Evolutionary conservation across 2,113 vertebrate genomes (phyloP).

Genomic region (Arizona elegans): DNA sequence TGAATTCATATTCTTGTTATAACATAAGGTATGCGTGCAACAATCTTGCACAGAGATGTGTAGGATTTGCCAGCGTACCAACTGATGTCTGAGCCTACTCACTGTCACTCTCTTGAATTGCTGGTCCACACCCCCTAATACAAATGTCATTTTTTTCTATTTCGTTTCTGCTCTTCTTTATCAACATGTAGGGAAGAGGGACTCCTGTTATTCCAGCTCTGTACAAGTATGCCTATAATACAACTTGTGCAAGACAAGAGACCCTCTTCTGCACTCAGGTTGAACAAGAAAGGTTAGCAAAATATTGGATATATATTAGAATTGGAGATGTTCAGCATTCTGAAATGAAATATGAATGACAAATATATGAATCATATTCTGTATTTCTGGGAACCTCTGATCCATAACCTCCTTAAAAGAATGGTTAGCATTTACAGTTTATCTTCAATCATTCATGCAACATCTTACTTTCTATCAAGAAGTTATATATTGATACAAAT

Average conservation of each 20-base stretch:
- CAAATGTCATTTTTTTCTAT: background rate
- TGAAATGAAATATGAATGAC: background rate
- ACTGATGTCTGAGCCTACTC: background rate
- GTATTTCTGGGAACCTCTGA: too few species aligned
- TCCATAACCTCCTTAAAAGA: background rate
- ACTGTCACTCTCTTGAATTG: background rate
- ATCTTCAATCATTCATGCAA: background rate
- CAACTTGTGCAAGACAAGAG: background rate
- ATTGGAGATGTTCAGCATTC: background rate
- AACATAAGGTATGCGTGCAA: background rate
- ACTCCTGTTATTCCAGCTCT: background rate
- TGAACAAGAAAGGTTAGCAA: background rate
- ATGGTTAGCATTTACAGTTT: background rate
- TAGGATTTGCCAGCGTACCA: background rate
- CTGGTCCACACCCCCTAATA: background rate
- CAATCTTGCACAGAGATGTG: background rate
- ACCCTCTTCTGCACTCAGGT: background rate
- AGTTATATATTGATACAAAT: background rate
- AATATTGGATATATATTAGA: background rate
- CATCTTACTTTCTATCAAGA: background rate
- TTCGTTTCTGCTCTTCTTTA: background rate
- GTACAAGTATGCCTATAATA: background rate
- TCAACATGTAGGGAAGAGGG: background rate
- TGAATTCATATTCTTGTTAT: background rate
- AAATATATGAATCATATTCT: background rate